Base-by-base conservation (phyloP, 2,113 vertebrate species). In the Marcusenius ussheri region DNA sequence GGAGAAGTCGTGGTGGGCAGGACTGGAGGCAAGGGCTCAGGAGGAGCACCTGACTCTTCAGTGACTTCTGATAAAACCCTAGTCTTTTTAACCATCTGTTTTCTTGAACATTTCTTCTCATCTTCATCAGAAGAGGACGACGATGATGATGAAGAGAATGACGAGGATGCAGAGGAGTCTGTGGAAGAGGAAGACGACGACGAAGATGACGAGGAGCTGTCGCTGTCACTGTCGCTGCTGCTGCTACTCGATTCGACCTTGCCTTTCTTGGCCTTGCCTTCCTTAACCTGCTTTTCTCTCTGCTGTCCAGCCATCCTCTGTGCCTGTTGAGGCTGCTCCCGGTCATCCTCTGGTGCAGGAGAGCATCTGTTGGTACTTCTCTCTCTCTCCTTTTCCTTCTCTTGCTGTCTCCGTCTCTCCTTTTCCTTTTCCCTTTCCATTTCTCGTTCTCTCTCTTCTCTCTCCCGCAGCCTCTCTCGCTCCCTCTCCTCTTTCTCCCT, bases 51-150 rank as follows among this genome's bases (percentile, higher is more conserved):
- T 51, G 27, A 21, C 7, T 62, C 42, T 35, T 31, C 35, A 83
- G 27, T 62, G 9, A 70, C 15, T 85, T 86, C 70, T 93, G 0
- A 0, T 0, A 0, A 90, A 89, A 51, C 89, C 58, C 45, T n/a
- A 24, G 91, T 93, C 0, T 90, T 91, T 46, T 19, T 91, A 2
- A 8, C 91, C 3, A 31, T 56, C 0, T 89, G 27, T 6, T 46
- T 90, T 0, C 89, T 77, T 31, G 90, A 90, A 85, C 93, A 91
- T 0, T 21, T 85, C 27, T 93, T 89, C 35, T 88, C 87, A 10
- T 94, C 94, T 2, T 95, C 95, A 24, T 95, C 93, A 35, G 94
- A 95, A 5, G 95, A 95, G 0, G 94, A 94, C 0, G 93, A 93
- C 0, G 94, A 95, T 0, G 95, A 95, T 0, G 95, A 93, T 0